phyloP scores from a whole-genome alignment of 2,113 vertebrate genomes.

The Phaethon lepturus region DNA sequence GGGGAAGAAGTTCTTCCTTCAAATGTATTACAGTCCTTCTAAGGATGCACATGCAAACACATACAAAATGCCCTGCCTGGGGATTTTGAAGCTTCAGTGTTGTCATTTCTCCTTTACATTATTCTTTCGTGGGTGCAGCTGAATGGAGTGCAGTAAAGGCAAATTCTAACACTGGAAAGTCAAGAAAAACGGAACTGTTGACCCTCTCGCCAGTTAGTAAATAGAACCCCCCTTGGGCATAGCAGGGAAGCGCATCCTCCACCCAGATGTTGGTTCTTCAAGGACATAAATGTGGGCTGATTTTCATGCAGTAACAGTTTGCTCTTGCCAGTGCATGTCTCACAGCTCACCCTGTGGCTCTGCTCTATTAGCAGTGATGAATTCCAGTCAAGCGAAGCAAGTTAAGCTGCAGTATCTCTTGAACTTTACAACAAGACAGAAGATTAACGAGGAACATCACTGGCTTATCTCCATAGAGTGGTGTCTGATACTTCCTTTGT shows the following conservation, averaged over 20 bases:
- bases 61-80: background rate
- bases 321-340: conserved; percentile 37
- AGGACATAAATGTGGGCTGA: background rate
- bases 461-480: background rate
- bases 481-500: background rate
- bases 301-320: conserved; percentile 51
- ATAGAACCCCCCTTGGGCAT: background rate
- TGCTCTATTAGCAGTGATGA: conserved; percentile 36
- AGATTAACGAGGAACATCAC: background rate
- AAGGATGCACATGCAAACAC: background rate
- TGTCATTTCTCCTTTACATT: background rate
- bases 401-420: conserved; percentile 11
- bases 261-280: conserved; percentile 12
- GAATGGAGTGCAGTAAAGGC: background rate
- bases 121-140: background rate
- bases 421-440: conserved; percentile 30
- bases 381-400: conserved; percentile 27
- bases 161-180: background rate
- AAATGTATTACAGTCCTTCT: background rate
- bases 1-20: background rate
- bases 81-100: background rate
- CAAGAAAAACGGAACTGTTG: background rate
- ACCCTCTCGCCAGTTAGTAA: background rate
- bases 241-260: background rate
- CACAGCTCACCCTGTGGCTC: conserved; percentile 33